A percentile compares a stretch with the other conserved stretches of the same genome.
These are phyloP conservation scores for Idaea straminata DNA, from an alignment of 2,888 invertebrate genomes.

Conservation along the genomic window DNA sequence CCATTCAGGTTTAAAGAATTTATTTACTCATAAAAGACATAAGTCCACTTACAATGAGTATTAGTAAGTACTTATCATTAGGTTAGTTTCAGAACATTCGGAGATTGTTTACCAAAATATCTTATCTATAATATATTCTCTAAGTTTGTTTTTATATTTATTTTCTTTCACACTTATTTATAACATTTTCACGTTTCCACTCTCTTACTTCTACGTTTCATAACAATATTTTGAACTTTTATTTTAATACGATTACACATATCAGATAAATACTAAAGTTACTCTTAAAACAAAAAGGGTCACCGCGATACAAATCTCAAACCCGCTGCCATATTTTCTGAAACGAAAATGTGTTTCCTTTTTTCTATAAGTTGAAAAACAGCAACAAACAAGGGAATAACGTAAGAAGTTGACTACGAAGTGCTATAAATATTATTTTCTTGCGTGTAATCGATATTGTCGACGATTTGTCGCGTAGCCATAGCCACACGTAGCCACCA, in stretches of 20 bases:
- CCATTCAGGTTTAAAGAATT: too few species aligned
- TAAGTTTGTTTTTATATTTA: too few species aligned
- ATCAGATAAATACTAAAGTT: slow-evolving; percentile 27
- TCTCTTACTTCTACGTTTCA: too few species aligned
- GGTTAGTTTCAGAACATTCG: too few species aligned
- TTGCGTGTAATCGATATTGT: slow-evolving; percentile 61
- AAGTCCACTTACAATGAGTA: too few species aligned
- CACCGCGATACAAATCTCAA: slow-evolving; percentile 28
- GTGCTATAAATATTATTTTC: slow-evolving; percentile 59
- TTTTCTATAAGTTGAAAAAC: slow-evolving; percentile 42
- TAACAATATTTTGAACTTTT: too few species aligned
- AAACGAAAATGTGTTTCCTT: slow-evolving; percentile 46
- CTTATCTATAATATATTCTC: too few species aligned
- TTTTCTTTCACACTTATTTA: too few species aligned
- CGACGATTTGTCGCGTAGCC: slow-evolving; percentile 56
- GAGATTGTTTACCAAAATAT: too few species aligned
- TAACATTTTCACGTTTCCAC: too few species aligned
- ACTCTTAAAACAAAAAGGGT: slow-evolving; percentile 29
- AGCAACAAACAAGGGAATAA: slow-evolving; percentile 53
- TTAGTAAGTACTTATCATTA: too few species aligned
- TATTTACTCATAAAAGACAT: too few species aligned
- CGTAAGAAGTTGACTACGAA: slow-evolving; percentile 49
- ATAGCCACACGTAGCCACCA: slow-evolving; percentile 26
- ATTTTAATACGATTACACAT: neutral
- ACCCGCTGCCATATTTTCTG: slow-evolving; percentile 28